phyloP scores from a whole-genome alignment of 2,113 vertebrate species.

The Eublepharis macularius region DNA sequence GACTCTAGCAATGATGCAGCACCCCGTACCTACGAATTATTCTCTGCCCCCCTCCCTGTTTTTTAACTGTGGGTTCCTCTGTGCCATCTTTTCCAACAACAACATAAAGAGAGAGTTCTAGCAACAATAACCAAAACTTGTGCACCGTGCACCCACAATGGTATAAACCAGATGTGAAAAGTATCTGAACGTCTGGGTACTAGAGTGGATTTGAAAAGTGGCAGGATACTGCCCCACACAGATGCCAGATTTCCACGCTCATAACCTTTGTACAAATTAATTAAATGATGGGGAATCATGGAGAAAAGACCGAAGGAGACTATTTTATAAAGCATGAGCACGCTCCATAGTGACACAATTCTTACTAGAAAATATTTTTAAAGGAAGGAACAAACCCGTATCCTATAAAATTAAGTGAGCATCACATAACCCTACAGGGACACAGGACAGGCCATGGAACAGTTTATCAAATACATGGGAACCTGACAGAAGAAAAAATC shows the following conservation, averaged over 20 bases:
- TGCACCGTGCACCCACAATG: not conserved
- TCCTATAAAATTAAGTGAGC: not conserved
- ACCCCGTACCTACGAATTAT: not conserved
- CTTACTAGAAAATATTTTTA: not conserved
- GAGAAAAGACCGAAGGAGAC: not conserved
- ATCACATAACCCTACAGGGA: not conserved
- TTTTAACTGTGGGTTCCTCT: too few species aligned
- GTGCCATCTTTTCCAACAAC: too few species aligned
- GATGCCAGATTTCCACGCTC: not conserved
- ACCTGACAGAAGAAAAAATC: not conserved
- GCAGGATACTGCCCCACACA: not conserved
- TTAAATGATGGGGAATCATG: too few species aligned
- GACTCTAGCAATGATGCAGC: not conserved
- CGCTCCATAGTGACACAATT: too few species aligned
- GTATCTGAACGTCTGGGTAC: not conserved
- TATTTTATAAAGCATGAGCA: not conserved
- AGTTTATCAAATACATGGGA: not conserved
- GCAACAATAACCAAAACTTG: not conserved
- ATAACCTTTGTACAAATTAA: not conserved
- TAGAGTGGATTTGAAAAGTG: not conserved
- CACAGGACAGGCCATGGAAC: not conserved
- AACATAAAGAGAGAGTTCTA: not conserved
- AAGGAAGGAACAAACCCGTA: not conserved
- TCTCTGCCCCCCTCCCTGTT: not conserved
- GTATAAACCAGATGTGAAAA: not conserved